Conservation (phyloP, 2,113 vertebrate genomes). For the Notarius quadriscutis region DNA sequence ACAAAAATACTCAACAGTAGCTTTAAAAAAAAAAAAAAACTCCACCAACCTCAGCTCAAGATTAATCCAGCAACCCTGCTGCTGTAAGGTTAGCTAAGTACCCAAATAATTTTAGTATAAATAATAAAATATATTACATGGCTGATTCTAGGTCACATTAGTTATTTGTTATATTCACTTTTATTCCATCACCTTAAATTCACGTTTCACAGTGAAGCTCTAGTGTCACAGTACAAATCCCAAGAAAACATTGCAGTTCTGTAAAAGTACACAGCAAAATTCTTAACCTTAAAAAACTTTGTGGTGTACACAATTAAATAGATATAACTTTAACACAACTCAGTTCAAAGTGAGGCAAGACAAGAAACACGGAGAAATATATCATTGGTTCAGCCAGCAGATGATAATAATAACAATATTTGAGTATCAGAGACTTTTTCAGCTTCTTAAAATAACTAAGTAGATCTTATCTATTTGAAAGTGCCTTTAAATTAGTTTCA, state of each 20-base stretch:
- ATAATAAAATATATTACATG: background rate
- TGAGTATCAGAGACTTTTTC: background rate
- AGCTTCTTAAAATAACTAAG: background rate
- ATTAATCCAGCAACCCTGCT: background rate
- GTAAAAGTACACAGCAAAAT: background rate
- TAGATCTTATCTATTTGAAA: background rate
- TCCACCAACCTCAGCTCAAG: background rate
- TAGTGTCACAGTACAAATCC: constrained; percentile 15
- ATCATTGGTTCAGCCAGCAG: constrained; percentile 1
- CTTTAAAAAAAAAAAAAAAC: background rate
- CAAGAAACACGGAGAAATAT: background rate
- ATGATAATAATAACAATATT: too few relatives aligned
- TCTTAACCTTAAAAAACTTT: background rate
- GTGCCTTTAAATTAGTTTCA: background rate
- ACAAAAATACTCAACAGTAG: background rate
- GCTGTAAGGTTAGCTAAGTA: background rate
- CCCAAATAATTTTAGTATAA: background rate
- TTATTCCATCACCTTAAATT: background rate
- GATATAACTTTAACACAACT: background rate
- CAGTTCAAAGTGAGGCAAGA: background rate
- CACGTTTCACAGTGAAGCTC: background rate
- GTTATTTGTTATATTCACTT: background rate
- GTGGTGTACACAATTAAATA: constrained; percentile 7
- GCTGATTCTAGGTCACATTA: background rate
- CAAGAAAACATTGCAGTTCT: background rate